Evolutionary conservation across 2,113 vertebrate species (phyloP).

Genomic region (Pomatorhinus ruficollis): DNA sequence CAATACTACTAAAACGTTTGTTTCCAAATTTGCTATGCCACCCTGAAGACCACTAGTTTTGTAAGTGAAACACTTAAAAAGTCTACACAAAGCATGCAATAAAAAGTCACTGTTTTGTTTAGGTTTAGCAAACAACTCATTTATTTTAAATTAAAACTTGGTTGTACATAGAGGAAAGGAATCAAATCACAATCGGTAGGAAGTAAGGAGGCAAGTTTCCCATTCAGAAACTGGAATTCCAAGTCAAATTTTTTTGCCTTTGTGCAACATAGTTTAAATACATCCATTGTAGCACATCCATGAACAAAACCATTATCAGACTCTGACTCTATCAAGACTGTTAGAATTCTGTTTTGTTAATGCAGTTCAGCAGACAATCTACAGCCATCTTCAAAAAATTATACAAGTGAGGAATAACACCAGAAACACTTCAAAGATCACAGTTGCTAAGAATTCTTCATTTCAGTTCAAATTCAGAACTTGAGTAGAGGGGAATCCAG

Average conservation of each 20-base stretch:
- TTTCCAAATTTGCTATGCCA: not conserved
- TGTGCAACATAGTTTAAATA: not conserved
- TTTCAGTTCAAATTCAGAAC: constrained; percentile 57
- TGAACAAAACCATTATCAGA: not conserved
- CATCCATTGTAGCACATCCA: not conserved
- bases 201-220: not conserved
- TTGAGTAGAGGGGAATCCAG: constrained; percentile 75
- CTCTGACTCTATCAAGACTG: not conserved
- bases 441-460: not conserved
- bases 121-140: not conserved
- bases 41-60: not conserved
- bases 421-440: not conserved
- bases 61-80: not conserved
- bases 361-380: not conserved
- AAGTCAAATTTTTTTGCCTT: not conserved
- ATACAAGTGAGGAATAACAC: not conserved
- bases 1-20: not conserved
- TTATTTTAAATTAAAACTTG: constrained; percentile 35
- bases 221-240: not conserved
- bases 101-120: not conserved
- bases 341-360: not conserved
- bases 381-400: not conserved
- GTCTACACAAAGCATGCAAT: not conserved
- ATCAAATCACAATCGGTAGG: not conserved
- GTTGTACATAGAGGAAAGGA: not conserved